phyloP scores from a whole-genome alignment of 2,888 invertebrate genomes.

The Megamerina dolium region DNA sequence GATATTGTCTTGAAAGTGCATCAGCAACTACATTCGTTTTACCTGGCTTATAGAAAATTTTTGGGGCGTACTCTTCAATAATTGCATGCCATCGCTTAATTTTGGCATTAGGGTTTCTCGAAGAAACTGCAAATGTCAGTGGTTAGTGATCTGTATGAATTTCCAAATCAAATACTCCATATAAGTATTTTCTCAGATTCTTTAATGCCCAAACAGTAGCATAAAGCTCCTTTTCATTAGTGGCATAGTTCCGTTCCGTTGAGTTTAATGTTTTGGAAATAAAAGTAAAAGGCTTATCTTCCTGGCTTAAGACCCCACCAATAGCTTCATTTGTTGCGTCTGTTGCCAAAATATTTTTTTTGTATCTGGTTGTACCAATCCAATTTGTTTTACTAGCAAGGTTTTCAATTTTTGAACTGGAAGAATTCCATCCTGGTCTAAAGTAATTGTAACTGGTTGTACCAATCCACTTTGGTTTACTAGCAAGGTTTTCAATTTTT shows the following conservation, averaged over 20 bases:
- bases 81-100: conserved; percentile 15
- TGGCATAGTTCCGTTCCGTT: conserved; percentile 27
- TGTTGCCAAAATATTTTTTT: conserved; percentile 24
- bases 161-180: too few species aligned
- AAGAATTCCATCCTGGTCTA: conserved; percentile 11
- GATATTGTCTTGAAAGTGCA: background rate
- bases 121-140: conserved; percentile 17
- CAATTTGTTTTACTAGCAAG: background rate
- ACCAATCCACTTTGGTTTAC: conserved; percentile 1
- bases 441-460: conserved; percentile 17
- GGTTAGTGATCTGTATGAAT: too few species aligned
- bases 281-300: conserved; percentile 28
- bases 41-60: conserved; percentile 4
- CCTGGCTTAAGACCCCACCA: conserved; percentile 30
- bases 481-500: conserved; percentile 6
- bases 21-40: too few species aligned
- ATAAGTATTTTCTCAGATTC: conserved; percentile 38
- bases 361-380: conserved; percentile 15
- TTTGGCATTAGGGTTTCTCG: conserved; percentile 31
- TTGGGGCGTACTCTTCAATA: conserved; percentile 6
- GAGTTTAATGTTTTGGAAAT: conserved; percentile 29
- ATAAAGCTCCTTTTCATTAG: conserved; percentile 40
- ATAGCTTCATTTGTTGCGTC: conserved; percentile 32
- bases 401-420: conserved; percentile 7
- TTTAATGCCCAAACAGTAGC: too few species aligned